These are phyloP conservation scores for Phalacrocorax pelagicus DNA, from an alignment of 2,113 vertebrate genomes.

Conservation along the genomic window DNA sequence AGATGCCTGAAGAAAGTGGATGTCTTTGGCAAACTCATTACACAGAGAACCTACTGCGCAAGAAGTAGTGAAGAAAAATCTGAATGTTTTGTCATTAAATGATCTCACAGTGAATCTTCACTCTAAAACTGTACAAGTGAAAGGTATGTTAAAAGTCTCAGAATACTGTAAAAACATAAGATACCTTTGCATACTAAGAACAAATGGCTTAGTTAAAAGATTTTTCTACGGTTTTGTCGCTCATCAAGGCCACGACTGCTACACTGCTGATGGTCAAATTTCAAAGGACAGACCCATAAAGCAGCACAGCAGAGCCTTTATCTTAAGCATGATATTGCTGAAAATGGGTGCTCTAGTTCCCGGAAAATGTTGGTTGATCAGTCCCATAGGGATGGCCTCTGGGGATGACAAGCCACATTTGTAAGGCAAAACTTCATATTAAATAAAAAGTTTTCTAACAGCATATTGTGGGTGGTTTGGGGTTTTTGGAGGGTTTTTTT, in stretches of 20 bases:
- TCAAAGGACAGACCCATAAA: neutral
- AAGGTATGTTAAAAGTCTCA: neutral
- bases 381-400: neutral
- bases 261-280: neutral
- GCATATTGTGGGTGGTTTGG: neutral
- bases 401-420: neutral
- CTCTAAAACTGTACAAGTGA: neutral
- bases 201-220: neutral
- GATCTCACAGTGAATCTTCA: neutral
- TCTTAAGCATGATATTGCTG: neutral
- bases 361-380: neutral
- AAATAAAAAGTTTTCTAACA: neutral
- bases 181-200: neutral
- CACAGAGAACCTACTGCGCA: neutral
- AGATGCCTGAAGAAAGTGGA: neutral
- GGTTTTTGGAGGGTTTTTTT: neutral
- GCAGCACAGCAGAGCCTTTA: neutral
- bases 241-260: neutral
- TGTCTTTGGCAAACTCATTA: neutral
- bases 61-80: conserved; percentile 1
- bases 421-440: neutral
- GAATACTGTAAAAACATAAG: neutral
- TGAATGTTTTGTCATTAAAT: conserved; percentile 22
- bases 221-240: neutral
- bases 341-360: neutral